These are phyloP conservation scores for Thryonomys swinderianus DNA, from an alignment of 2,113 vertebrate genomes.

Conservation along the genomic window DNA sequence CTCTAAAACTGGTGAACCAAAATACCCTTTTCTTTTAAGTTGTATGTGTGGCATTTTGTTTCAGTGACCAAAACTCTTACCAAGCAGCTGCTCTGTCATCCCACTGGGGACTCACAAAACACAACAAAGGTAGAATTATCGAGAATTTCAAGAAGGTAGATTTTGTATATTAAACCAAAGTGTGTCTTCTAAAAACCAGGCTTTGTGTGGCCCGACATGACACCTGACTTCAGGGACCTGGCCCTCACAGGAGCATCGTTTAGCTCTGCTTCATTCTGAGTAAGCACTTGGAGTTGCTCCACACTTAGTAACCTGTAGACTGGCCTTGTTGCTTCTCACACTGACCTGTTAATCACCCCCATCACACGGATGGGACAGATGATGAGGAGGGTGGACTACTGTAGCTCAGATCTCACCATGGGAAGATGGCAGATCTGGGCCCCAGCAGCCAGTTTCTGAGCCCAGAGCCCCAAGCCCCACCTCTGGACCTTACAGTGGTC, in stretches of 20 bases:
- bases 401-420: background rate
- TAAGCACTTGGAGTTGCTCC: background rate
- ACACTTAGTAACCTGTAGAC: background rate
- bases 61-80: background rate
- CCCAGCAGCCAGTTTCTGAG: background rate
- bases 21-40: too few relatives aligned
- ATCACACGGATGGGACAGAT: background rate
- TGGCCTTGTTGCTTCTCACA: background rate
- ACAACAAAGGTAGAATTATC: background rate
- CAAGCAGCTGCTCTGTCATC: background rate
- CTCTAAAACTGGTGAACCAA: background rate
- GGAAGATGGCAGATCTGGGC: background rate
- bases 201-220: background rate
- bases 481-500: background rate
- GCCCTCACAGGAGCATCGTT: background rate
- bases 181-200: background rate
- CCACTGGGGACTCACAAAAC: background rate
- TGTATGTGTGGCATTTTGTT: background rate
- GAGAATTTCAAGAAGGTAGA: background rate
- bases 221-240: background rate
- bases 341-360: background rate
- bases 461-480: accelerated
- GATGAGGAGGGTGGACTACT: background rate
- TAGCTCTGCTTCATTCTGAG: background rate
- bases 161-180: background rate